A percentile compares a stretch with the other conserved stretches of the same genome.
phyloP scores from a whole-genome alignment of 1,140 invertebrate genomes.

The roundworm (Caenorhabditis elegans) region DNA sequence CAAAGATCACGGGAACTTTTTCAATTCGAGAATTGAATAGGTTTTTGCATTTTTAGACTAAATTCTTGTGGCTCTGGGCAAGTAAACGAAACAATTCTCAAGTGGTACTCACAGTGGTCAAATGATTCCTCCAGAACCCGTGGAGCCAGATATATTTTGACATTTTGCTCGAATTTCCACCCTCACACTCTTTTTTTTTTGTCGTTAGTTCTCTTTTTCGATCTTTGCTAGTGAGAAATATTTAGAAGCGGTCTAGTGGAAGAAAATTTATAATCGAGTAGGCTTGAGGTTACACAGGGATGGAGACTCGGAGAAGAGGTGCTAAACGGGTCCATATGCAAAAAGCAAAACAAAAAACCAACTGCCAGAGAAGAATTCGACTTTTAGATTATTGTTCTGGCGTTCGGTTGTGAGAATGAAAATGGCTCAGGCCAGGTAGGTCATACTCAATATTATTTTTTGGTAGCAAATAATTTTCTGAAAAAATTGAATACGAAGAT shows the following conservation, averaged over 20 bases:
- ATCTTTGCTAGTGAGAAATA: conserved; percentile 8
- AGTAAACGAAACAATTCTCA: not conserved
- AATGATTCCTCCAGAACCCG: not conserved
- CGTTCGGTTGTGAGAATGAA: not conserved
- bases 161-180: conserved; percentile 15
- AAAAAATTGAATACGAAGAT: no score
- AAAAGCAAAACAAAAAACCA: conserved; percentile 9
- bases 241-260: conserved; percentile 25
- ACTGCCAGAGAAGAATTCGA: not conserved
- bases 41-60: not conserved
- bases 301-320: conserved; percentile 13
- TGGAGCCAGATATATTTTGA: not conserved
- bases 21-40: not conserved
- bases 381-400: conserved; percentile 10
- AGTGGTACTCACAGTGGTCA: conserved; percentile 23
- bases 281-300: not conserved
- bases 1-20: conserved; percentile 12
- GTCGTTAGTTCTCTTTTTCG: not conserved
- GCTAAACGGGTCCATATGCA: conserved; percentile 29
- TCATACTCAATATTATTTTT: no score
- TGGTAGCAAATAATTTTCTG: no score
- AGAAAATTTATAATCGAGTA: conserved; percentile 28
- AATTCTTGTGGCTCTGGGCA: no score
- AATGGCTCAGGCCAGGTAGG: conserved; percentile 10
- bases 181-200: not conserved